Evolutionary conservation across 1,140 invertebrate genomes (phyloP).

Genomic region (Danaus melanippus): DNA sequence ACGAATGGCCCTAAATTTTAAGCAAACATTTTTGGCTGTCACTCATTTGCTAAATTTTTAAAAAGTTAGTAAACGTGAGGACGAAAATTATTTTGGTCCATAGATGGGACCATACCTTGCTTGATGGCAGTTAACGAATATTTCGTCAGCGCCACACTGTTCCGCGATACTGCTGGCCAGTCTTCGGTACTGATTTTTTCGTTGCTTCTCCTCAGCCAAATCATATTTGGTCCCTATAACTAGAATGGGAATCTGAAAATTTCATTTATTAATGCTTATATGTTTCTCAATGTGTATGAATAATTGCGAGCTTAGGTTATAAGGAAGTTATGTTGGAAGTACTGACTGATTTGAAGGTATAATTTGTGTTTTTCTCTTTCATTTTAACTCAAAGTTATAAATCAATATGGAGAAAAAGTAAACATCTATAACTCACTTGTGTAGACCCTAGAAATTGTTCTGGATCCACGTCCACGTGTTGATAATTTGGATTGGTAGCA

Average conservation of each 20-base stretch:
- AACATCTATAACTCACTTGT: conserved; percentile 30
- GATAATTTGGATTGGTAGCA: conserved; percentile 55
- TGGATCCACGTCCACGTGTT: conserved; percentile 85
- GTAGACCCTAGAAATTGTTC: conserved; percentile 90
- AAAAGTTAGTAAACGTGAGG: too few relatives aligned
- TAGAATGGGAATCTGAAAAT: conserved; percentile 86
- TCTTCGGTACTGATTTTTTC: conserved; percentile 76
- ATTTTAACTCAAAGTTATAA: too few relatives aligned
- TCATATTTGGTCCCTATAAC: conserved; percentile 95
- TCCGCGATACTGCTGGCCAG: conserved; percentile 84
- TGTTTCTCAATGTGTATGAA: not conserved
- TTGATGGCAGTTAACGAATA: conserved; percentile 88
- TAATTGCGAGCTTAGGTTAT: too few relatives aligned
- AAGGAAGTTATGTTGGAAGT: too few relatives aligned
- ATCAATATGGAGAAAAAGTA: too few relatives aligned
- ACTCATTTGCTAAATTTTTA: too few relatives aligned
- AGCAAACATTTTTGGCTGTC: too few relatives aligned
- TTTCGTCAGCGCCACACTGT: conserved; percentile 95
- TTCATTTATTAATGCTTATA: not conserved
- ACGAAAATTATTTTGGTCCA: too few relatives aligned
- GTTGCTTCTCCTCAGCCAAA: conserved; percentile 80
- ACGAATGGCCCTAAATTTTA: too few relatives aligned
- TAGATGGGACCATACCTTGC: conserved; percentile 62
- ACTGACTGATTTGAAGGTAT: too few relatives aligned
- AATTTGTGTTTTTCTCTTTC: too few relatives aligned